These are phyloP conservation scores for Lepidurus couesii DNA, from an alignment of 1,140 invertebrate genomes.

Conservation along the genomic window DNA sequence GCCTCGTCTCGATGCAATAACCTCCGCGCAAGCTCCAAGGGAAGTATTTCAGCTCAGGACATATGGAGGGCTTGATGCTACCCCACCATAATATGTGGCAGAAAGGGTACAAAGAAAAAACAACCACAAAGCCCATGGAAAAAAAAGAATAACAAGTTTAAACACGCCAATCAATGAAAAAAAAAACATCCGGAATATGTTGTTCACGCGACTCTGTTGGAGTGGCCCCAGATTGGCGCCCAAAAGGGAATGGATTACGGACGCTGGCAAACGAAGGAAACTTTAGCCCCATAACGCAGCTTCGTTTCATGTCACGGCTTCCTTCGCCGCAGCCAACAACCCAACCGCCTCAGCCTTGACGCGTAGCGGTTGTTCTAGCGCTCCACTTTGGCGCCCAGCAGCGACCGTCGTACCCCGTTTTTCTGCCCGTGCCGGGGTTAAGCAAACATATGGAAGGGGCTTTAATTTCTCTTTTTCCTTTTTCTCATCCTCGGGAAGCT, in stretches of 20 bases:
- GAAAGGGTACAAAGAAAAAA: too few species aligned
- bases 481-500: too few species aligned
- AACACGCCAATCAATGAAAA: background rate
- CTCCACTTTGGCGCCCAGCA: background rate
- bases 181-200: constrained; percentile 12
- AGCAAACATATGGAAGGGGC: background rate
- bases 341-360: background rate
- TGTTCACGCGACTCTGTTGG: background rate
- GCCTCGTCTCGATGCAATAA: too few species aligned
- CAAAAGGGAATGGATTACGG: background rate
- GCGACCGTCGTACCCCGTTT: background rate
- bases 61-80: too few species aligned
- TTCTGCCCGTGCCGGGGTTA: background rate
- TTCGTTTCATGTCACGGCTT: background rate
- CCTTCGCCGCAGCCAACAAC: background rate
- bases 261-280: background rate
- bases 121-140: background rate
- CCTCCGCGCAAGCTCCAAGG: too few species aligned
- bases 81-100: too few species aligned
- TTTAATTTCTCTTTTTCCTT: background rate
- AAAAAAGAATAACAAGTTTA: background rate
- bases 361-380: too few species aligned
- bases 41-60: too few species aligned
- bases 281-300: background rate
- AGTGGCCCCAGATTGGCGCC: background rate